These are phyloP conservation scores for Sparus aurata DNA, from an alignment of 2,797 vertebrate species.

Conservation along the genomic window DNA sequence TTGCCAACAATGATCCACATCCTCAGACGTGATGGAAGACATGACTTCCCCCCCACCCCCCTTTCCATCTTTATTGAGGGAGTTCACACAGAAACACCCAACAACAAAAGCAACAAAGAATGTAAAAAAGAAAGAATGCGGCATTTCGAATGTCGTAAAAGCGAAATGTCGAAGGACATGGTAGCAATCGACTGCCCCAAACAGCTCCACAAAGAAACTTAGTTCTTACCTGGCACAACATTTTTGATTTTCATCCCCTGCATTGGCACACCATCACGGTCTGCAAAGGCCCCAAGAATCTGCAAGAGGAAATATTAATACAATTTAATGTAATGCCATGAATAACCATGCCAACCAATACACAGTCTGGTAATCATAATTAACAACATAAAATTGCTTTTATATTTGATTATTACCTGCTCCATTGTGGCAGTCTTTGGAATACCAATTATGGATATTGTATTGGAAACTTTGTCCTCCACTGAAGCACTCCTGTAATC, in stretches of 20 bases:
- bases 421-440: constrained; percentile 96
- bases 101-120: constrained; percentile 75
- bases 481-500: constrained; percentile 87
- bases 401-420: constrained; percentile 86
- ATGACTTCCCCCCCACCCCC: constrained; percentile 31
- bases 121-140: constrained; percentile 70
- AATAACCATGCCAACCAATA: not conserved
- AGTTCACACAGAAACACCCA: constrained; percentile 69
- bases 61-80: constrained; percentile 40
- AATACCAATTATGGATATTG: constrained; percentile 93
- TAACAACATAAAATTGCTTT: not conserved
- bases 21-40: constrained; percentile 50
- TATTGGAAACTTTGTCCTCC: constrained; percentile 92
- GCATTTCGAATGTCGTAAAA: constrained; percentile 77
- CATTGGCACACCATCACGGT: constrained; percentile 85
- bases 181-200: constrained; percentile 72
- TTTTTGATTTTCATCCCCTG: constrained; percentile 88
- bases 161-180: constrained; percentile 80
- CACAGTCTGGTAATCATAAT: not conserved
- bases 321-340: not conserved
- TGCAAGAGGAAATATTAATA: constrained; percentile 53
- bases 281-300: constrained; percentile 87
- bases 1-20: constrained; percentile 53
- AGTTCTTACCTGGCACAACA: constrained; percentile 87
- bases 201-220: constrained; percentile 58